Evolutionary conservation across 1,140 invertebrate genomes (phyloP), one percentile per base, ranked within the genome.

Genomic region (Monochamus saltuarius): DNA sequence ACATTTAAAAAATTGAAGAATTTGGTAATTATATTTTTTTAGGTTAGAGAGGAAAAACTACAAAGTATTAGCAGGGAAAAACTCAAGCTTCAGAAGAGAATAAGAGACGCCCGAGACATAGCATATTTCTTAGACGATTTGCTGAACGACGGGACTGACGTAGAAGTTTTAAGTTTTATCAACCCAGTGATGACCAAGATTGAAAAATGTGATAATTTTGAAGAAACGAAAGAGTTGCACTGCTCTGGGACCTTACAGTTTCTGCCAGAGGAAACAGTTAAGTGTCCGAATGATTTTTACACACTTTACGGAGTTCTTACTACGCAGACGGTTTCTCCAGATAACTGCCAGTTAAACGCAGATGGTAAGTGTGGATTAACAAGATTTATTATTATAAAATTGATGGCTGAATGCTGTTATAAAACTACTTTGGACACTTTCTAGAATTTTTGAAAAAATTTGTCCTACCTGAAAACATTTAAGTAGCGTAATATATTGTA

Each of bases 141-240:
- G 13, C 76, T 87, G 8, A 76, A 80, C 0, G 83, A 85, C 63
- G 87, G 84, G 3, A 85, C 84, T 1, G 84, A 88, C 65, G 82
- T 85, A 34, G 86, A 90, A 76, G 78, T 89, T 39, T 73, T 90
- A 0, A 85, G 82, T 19, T 81, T 89, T 59, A 81, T 83, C 54
- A 81, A 79, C 17, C 81, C 84, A 2, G 80, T 89, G 6, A 69
- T 89, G 0, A 83, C 81, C 14, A 80, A 87, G 56, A 77, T 90
- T 43, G 85, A 88, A 69, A 76, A 73, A 49, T 81, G 83, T 56
- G 80, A 80, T 34, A 81, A 83, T 64, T 58, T 66, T 10, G 68
- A 69, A 13, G 51, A 59, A 4, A 58, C 56, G 38, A 43, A 50
- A 34, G 63, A 71, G 16, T 55, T 79, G 40, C 73, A 65, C 46